Conservation (phyloP, 2,888 invertebrate genomes). For the Liopterus haemorrhoidalis region DNA sequence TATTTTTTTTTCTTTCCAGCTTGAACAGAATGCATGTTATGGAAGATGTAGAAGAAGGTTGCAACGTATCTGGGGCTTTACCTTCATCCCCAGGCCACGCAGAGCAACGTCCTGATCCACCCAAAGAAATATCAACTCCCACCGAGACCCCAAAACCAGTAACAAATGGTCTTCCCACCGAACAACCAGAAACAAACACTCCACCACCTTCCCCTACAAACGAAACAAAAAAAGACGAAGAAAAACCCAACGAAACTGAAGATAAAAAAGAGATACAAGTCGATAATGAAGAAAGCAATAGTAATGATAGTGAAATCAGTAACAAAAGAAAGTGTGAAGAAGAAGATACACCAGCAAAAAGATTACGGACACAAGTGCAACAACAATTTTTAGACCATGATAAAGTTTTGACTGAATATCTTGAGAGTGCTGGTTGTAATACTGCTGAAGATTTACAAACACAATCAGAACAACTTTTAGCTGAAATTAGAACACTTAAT, state of each 20-base stretch:
- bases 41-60: constrained; percentile 50
- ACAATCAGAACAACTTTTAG: constrained; percentile 59
- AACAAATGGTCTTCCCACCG: background rate
- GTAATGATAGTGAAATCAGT: constrained; percentile 24
- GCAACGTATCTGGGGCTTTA: constrained; percentile 38
- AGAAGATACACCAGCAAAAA: constrained; percentile 38
- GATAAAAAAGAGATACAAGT: constrained; percentile 26
- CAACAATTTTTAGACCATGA: constrained; percentile 48
- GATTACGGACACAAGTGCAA: constrained; percentile 39
- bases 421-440: constrained; percentile 57
- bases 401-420: constrained; percentile 57
- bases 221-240: constrained; percentile 12
- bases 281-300: constrained; percentile 30
- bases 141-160: constrained; percentile 7
- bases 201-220: constrained; percentile 4
- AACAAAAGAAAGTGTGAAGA: constrained; percentile 31
- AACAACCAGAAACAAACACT: constrained; percentile 1
- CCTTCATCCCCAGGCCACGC: constrained; percentile 45
- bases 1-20: constrained; percentile 45
- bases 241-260: constrained; percentile 18
- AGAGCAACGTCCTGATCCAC: constrained; percentile 38
- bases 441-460: constrained; percentile 57
- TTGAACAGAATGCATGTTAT: constrained; percentile 57
- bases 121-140: constrained; percentile 12
- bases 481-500: constrained; percentile 64